phyloP scores from a whole-genome alignment of 1,140 invertebrate genomes.

The Agraylea sexmaculata region DNA sequence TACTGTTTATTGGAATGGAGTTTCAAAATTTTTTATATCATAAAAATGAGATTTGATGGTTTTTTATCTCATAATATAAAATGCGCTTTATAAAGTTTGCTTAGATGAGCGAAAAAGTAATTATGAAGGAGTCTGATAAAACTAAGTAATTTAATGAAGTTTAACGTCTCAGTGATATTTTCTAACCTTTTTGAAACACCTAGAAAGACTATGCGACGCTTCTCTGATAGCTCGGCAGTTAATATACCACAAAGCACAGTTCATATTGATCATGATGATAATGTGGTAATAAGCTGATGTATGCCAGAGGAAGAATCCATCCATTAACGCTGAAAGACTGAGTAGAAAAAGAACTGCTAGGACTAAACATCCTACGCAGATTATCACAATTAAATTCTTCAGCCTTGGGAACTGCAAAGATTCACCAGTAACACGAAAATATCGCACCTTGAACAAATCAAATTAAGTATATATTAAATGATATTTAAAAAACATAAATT shows the following conservation, averaged over 20 bases:
- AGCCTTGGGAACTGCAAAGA: conserved; percentile 44
- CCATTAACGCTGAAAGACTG: conserved; percentile 41
- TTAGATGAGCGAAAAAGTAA: not conserved
- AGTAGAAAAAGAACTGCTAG: conserved; percentile 43
- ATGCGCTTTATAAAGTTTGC: not conserved
- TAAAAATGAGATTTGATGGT: no score
- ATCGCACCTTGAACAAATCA: conserved; percentile 29
- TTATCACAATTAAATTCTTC: conserved; percentile 42
- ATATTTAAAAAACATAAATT: not conserved
- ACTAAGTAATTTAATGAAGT: no score
- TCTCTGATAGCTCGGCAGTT: conserved; percentile 49
- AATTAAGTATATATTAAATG: not conserved
- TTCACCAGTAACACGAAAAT: conserved; percentile 41
- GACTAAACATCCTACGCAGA: conserved; percentile 45
- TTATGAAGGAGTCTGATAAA: not conserved
- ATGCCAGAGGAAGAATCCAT: conserved; percentile 47
- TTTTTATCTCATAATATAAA: not conserved
- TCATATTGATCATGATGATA: conserved; percentile 53
- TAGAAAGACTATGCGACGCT: conserved; percentile 39
- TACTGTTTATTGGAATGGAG: no score
- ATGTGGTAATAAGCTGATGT: conserved; percentile 49
- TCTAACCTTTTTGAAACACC: conserved; percentile 36
- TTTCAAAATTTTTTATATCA: conserved; percentile 1
- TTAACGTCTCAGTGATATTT: no score
- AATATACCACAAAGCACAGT: conserved; percentile 51